Conservation (phyloP, 1,140 invertebrate genomes). For the Elymnias hypermnestra region DNA sequence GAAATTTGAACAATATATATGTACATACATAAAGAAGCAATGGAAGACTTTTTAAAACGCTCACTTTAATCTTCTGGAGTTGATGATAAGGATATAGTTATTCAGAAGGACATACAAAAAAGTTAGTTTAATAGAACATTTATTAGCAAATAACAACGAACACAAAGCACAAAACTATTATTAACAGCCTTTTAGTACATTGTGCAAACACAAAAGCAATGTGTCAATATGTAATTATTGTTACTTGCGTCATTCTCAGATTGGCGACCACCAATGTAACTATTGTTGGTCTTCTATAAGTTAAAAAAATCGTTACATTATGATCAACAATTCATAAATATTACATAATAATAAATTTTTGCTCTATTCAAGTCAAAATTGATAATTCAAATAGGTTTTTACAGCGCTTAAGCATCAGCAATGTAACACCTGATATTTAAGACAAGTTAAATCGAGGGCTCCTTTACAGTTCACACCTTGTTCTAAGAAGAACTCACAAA, state of each 20-base stretch:
- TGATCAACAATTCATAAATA: background rate
- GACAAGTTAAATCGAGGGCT: too few species aligned
- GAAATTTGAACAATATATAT: too few species aligned
- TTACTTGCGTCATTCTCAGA: constrained; percentile 74
- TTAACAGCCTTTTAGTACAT: constrained; percentile 29
- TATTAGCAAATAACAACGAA: constrained; percentile 16
- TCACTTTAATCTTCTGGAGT: too few species aligned
- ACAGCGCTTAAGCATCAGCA: too few species aligned
- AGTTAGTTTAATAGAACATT: constrained; percentile 6
- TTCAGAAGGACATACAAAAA: constrained; percentile 1
- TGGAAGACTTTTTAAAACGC: too few species aligned
- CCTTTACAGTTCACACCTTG: too few species aligned
- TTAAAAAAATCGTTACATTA: constrained; percentile 41
- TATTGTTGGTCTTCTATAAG: constrained; percentile 73
- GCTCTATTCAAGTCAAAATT: too few species aligned
- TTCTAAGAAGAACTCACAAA: too few species aligned
- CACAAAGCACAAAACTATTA: constrained; percentile 19
- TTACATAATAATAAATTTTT: background rate
- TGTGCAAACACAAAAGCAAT: constrained; percentile 59
- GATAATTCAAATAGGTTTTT: too few species aligned
- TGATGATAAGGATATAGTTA: too few species aligned
- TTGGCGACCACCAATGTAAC: constrained; percentile 47
- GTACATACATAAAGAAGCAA: too few species aligned
- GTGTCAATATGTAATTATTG: constrained; percentile 52
- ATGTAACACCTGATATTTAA: too few species aligned